Evolutionary conservation across 2,888 invertebrate species (phyloP).

Genomic region (Tachina fera): DNA sequence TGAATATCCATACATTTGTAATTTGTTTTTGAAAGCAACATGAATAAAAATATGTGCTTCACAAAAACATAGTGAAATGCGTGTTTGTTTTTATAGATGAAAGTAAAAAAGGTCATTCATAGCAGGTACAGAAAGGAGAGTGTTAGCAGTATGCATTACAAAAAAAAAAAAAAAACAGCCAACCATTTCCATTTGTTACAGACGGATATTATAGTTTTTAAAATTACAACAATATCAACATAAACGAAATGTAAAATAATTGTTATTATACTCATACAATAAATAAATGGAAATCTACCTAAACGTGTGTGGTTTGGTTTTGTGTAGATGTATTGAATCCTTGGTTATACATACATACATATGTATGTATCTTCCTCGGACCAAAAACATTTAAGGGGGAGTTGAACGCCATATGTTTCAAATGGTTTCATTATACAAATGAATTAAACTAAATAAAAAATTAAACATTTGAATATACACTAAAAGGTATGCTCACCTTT

Average conservation of each 20-base stretch:
- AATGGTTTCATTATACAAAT: slow-evolving; percentile 53
- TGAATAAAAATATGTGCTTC: background rate
- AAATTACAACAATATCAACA: slow-evolving; percentile 60
- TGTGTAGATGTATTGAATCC: background rate
- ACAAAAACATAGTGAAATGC: background rate
- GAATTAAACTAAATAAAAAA: slow-evolving; percentile 29
- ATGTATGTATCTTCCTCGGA: background rate
- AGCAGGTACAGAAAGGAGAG: too few species aligned
- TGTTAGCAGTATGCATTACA: too few species aligned
- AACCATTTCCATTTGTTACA: slow-evolving; percentile 35
- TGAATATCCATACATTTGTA: too few species aligned
- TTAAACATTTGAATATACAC: slow-evolving; percentile 11
- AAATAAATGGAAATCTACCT: slow-evolving; percentile 51
- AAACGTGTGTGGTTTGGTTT: slow-evolving; percentile 7
- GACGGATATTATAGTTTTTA: slow-evolving; percentile 56
- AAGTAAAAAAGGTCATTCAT: background rate
- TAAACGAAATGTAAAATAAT: slow-evolving; percentile 56
- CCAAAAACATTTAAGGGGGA: background rate
- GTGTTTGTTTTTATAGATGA: background rate
- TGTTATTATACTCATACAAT: slow-evolving; percentile 55
- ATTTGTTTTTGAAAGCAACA: background rate
- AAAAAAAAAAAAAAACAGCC: background rate
- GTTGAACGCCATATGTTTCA: slow-evolving; percentile 45
- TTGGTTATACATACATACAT: too few species aligned
- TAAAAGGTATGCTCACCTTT: slow-evolving; percentile 29